Base-by-base conservation (phyloP, 2,113 vertebrate species). In the Pachyramphus minor region DNA sequence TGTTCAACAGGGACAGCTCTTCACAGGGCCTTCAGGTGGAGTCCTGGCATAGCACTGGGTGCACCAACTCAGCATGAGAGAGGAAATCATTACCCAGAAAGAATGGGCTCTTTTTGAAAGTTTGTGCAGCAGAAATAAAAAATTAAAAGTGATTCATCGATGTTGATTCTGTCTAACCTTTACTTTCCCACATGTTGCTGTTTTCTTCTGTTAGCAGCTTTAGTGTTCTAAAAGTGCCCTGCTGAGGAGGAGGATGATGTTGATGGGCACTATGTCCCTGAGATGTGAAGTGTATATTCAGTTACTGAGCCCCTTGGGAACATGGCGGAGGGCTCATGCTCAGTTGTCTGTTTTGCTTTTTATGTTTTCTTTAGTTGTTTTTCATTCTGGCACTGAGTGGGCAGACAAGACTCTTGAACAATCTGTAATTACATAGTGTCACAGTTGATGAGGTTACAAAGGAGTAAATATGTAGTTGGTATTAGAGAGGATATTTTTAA, bases 381-480 rank as follows among this genome's bases (percentile, higher is more conserved):
- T 96, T 91, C 62, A 74, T 87, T 76, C 79, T 96, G 93, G 87
- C 93, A 77, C 58, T 63, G 88, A 93, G 93, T 96, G 93, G 95
- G 95, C 88, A 96, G 93, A 90, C 79, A 87, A 90, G 90, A 93
- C 81, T 97, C 90, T 94, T 95, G 96, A 96, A 87, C 93, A 95
- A 93, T 96, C 96, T 95, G 66, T 95, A 97, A 97, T 97, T 97
- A 87, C 68, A 96, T 66, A 84, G 81, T 96, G 95, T 94, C 96
- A 95, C 75, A 86, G 91, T 68, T 96, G 96, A 96, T 95, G 90
- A 94, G 91, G 95, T 96, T 97, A 94, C 94, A 97, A 97, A 97
- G 86, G 83, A 96, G 62, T 97, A 97, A 97, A 97, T 94, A 96
- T 89, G 73, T 96, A 92, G 90, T 59, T 96, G 90, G 90, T 96